Conservation (phyloP, 2,113 vertebrate genomes). For the Perccottus glenii region DNA sequence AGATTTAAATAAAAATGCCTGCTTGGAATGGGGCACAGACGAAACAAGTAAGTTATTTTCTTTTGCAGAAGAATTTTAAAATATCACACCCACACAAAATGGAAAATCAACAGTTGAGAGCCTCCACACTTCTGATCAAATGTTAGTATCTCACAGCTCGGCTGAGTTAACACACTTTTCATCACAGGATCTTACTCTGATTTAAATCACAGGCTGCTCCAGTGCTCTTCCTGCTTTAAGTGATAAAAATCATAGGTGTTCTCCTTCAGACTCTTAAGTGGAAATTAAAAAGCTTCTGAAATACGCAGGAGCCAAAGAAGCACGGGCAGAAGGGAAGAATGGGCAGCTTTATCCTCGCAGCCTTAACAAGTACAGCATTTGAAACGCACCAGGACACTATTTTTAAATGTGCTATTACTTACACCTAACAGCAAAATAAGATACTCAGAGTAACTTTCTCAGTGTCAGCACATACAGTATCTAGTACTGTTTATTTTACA, state of each 20-base stretch:
- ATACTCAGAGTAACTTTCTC: too few species aligned
- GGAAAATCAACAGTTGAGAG: constrained; percentile 51
- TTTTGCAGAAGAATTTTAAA: constrained; percentile 2
- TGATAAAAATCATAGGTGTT: constrained; percentile 27
- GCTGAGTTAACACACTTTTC: constrained; percentile 16
- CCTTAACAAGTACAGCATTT: background rate
- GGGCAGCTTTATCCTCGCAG: background rate
- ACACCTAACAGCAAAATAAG: too few species aligned
- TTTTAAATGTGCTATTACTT: too few species aligned
- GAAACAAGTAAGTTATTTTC: constrained; percentile 34
- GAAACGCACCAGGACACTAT: too few species aligned
- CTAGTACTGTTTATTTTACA: too few species aligned
- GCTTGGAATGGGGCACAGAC: constrained; percentile 45
- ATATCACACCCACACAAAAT: constrained; percentile 53
- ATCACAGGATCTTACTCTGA: constrained; percentile 23
- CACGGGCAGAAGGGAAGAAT: constrained; percentile 5
- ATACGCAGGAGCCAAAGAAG: constrained; percentile 8
- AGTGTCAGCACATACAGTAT: too few species aligned
- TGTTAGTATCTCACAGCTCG: constrained; percentile 37
- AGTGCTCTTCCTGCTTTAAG: constrained; percentile 18
- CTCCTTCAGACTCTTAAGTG: constrained; percentile 7
- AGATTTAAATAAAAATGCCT: constrained; percentile 54
- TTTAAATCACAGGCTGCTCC: constrained; percentile 37
- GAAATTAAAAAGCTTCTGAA: constrained; percentile 23
- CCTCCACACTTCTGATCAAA: constrained; percentile 44